Base-by-base conservation (phyloP, 2,888 invertebrate species). In the Andrena trimmerana region DNA sequence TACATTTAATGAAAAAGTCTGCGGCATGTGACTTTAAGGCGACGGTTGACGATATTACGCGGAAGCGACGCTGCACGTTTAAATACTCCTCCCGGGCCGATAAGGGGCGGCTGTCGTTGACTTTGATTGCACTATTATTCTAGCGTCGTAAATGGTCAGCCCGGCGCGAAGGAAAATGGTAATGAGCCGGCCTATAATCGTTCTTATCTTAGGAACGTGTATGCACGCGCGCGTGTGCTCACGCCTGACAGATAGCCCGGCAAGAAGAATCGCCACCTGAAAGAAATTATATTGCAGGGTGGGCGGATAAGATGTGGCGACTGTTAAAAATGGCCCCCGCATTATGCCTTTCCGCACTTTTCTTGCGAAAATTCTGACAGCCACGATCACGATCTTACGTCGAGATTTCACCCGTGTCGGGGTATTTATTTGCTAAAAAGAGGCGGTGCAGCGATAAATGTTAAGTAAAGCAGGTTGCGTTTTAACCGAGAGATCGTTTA, bases 71-170 rank as follows among this genome's bases (percentile, higher is more conserved):
- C 62, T 75, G 69, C 68, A 52, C 67, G 76, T 87, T 88, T 87
- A 88, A 89, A 83, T 82, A 77, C 74, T 77, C 33, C 69, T 77
- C 70, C 29, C 36, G 62, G 66, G 36, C 59, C 79, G 88, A 88
- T 88, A 88, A 89, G 83, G 77, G 80, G 83, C 57, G 65, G 57
- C 69, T 78, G 89, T 89, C 89, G 89, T 87, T 87, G 81, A 65
- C 78, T 88, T 90, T 90, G 88, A 90, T 90, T 83, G 89, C 87
- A 69, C 83, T 83, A 88, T 90, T 88, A 90, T 85, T 89, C 79
- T 78, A 63, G 54, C 52, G 57, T 74, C 86, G 79, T 84, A 80
- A 89, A 88, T 69, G 88, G 89, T 79, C 78, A 73, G 66, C 65
- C 27, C 24, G 75, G 66, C 52, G 77, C 72, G 67, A 80, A 78